Evolutionary conservation across 2,888 invertebrate species (phyloP), one percentile per base, ranked within the genome.

Genomic region (Stictocephala bisonia): DNA sequence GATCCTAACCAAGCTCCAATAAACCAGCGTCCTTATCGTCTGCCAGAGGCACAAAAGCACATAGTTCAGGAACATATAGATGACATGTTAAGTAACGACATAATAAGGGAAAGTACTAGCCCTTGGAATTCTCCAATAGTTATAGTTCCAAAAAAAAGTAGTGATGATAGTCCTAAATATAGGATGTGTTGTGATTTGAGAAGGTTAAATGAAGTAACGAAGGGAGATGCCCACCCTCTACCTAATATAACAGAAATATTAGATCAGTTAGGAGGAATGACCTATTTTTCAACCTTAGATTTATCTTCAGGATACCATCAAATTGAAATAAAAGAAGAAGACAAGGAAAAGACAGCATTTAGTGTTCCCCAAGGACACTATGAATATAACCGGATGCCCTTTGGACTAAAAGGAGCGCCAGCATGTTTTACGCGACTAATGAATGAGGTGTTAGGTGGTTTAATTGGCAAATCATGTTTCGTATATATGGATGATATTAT

Each of bases 401-500:
- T 71, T 11, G 71, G 71, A 6, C 15, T 71, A 1, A 29, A 22
- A 9, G 35, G 35, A 3, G 71, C 60, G 20, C 58, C 60, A 11
- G 71, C 71, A 1, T 40, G 15, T 40, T 51, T 71, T 20, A 40
- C 40, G 15, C 40, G 60, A 11, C 18, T 60, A 9, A 51, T 71
- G 40, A 41, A 71, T 13, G n/a, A 13, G 7, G 22, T 71, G 20
- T 20, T 71, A 15, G 27, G 18, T 7, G 58, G 58, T 18, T 18
- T 71, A 6, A 58, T 15, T 20, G 44, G 60, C 26, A 13, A 35
- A 11, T 18, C 11, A 40, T 50, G 51, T 29, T 53, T 66, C 35
- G 53, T 64, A 7, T 64, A 64, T 44, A 9, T 72, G 31, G 73
- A 69, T 40, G 73, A 73, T 26, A 50, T 73, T 11, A 48, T 66